These are phyloP conservation scores for Iphiclides podalirius DNA, from an alignment of 2,888 invertebrate species.

Conservation along the genomic window DNA sequence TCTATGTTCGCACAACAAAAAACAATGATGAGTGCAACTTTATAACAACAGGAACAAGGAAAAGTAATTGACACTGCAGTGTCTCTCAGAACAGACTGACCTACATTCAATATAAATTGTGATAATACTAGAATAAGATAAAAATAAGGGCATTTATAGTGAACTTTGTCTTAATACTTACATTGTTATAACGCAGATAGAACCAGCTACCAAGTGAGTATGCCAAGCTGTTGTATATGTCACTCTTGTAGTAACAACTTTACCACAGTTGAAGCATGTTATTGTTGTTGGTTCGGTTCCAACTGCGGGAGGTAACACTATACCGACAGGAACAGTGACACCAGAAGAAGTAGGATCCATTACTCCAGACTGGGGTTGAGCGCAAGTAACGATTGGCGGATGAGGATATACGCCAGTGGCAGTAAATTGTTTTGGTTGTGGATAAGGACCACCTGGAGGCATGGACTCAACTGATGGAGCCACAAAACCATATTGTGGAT, in stretches of 20 bases:
- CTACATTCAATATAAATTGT: no score
- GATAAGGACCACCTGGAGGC: conserved; percentile 36
- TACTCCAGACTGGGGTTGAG: conserved; percentile 50
- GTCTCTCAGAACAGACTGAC: no score
- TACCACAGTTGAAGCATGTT: conserved; percentile 68
- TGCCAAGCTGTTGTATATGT: conserved; percentile 73
- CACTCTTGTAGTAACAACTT: conserved; percentile 71
- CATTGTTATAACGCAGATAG: conserved; percentile 71
- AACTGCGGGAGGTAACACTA: conserved; percentile 62
- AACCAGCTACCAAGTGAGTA: conserved; percentile 71
- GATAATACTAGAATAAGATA: no score
- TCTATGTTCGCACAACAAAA: no score
- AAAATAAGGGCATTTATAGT: conserved; percentile 1
- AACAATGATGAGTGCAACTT: no score
- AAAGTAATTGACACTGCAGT: no score
- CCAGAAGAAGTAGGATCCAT: conserved; percentile 46
- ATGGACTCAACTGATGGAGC: conserved; percentile 35
- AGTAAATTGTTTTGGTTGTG: conserved; percentile 59
- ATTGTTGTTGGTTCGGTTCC: conserved; percentile 70
- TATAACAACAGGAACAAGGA: no score
- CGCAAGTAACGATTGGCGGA: conserved; percentile 50
- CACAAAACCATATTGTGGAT: conserved; percentile 65
- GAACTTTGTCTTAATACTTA: conserved; percentile 42
- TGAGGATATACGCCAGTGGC: conserved; percentile 69
- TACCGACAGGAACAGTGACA: conserved; percentile 49